Percentiles rank a stretch among this genome's conserved stretches.
Conservation (phyloP, 2,888 invertebrate species). For the Trichogramma evanescens region DNA sequence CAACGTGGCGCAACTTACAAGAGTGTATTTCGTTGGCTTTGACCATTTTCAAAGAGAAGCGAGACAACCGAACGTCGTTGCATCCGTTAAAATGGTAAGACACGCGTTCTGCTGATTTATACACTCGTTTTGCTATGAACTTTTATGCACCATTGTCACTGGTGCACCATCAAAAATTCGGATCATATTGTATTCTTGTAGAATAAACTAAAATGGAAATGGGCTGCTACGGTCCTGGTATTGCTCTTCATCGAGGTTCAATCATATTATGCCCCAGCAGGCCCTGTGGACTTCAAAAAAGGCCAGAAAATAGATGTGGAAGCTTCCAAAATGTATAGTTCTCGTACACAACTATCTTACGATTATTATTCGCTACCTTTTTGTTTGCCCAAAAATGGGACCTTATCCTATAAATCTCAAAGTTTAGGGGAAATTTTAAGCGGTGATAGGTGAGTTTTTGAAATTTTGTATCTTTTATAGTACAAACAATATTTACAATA, state of each 20-base stretch:
- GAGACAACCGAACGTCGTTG: too few species aligned
- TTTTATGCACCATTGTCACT: neutral
- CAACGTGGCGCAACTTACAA: conserved; percentile 15
- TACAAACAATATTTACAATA: neutral
- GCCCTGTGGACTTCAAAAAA: conserved; percentile 86
- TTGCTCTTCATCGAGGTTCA: conserved; percentile 32
- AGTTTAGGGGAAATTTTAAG: conserved; percentile 94
- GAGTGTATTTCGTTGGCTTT: too few species aligned
- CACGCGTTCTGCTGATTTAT: neutral
- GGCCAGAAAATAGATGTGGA: conserved; percentile 89
- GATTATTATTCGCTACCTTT: conserved; percentile 94
- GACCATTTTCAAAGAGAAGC: too few species aligned
- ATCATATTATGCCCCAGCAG: conserved; percentile 90
- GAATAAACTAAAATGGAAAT: conserved; percentile 35
- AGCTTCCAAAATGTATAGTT: conserved; percentile 97
- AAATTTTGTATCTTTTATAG: neutral
- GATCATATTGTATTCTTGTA: conserved; percentile 20
- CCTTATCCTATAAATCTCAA: conserved; percentile 85
- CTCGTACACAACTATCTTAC: conserved; percentile 91
- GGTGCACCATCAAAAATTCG: neutral
- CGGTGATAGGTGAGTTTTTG: conserved; percentile 61
- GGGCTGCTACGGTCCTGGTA: conserved; percentile 24
- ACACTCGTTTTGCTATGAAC: neutral
- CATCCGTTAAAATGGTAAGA: conserved; percentile 9
- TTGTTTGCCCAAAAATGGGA: conserved; percentile 81